Evolutionary conservation across 23 tunicate genomes (phyloP).

Genomic region (Trididemnum clinides): DNA sequence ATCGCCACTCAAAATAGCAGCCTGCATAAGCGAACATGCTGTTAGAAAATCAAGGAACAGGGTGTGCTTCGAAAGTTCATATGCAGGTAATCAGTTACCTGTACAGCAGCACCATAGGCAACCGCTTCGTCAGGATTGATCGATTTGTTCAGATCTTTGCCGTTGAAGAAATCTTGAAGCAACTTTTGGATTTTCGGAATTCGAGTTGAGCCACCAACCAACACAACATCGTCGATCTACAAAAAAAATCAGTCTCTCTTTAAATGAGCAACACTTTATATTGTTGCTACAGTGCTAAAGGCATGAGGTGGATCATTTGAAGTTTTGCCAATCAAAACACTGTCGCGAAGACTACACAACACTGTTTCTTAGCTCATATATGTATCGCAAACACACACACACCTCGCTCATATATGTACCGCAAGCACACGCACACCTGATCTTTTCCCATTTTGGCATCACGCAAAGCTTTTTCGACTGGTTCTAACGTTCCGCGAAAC

Average conservation of each 20-base stretch:
- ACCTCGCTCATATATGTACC: too few relatives aligned
- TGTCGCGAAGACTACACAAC: too few relatives aligned
- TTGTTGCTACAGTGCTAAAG: not conserved
- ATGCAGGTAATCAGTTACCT: not conserved
- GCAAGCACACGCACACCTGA: constrained; percentile 30
- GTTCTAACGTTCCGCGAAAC: constrained; percentile 82
- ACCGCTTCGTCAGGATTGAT: constrained; percentile 77
- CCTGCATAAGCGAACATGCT: too few relatives aligned
- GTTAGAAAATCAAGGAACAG: too few relatives aligned
- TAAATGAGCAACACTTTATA: not conserved
- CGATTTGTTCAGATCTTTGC: constrained; percentile 46
- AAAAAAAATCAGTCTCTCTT: not conserved
- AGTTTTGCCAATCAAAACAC: too few relatives aligned
- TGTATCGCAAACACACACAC: too few relatives aligned
- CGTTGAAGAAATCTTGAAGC: constrained; percentile 57
- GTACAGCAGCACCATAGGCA: constrained; percentile 77
- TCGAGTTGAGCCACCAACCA: constrained; percentile 78
- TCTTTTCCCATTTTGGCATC: constrained; percentile 78
- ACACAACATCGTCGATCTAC: constrained; percentile 58
- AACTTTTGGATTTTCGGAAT: constrained; percentile 61
- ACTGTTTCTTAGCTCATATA: too few relatives aligned
- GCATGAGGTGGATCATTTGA: too few relatives aligned
- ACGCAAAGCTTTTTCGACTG: constrained; percentile 73
- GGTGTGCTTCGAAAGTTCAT: too few relatives aligned
- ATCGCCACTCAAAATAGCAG: constrained; percentile 52